Conservation (phyloP, 2,113 vertebrate genomes). For the Heptranchias perlo region DNA sequence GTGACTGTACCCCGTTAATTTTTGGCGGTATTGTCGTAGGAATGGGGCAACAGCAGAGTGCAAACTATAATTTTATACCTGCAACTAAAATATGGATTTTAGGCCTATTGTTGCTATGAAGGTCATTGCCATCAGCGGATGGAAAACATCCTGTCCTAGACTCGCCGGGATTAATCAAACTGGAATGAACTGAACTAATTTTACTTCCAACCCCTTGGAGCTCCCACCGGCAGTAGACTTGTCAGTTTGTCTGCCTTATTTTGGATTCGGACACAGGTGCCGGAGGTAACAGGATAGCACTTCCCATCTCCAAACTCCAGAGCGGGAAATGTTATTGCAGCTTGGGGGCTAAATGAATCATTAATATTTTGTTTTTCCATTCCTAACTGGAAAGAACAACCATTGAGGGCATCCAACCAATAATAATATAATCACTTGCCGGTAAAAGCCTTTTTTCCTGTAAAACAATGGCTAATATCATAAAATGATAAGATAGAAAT, state of each 20-base stretch:
- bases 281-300: neutral
- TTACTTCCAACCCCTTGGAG: neutral
- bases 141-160: constrained; percentile 6
- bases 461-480: neutral
- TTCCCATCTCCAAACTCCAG: neutral
- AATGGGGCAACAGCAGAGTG: neutral
- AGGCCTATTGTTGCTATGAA: neutral
- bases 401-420: neutral
- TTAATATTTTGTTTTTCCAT: constrained; percentile 11
- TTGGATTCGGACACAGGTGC: neutral
- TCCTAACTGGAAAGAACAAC: constrained; percentile 12
- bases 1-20: neutral
- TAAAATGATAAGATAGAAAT: neutral
- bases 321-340: neutral
- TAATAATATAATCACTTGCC: neutral
- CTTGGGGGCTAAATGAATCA: neutral
- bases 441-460: neutral
- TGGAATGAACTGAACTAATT: constrained; percentile 6
- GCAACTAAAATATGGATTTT: neutral
- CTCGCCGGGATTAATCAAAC: neutral
- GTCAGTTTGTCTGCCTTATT: neutral
- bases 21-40: neutral
- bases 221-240: neutral
- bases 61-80: neutral
- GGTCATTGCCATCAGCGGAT: neutral